Evolutionary conservation across 2,797 vertebrate species (phyloP).

Genomic region (Gouania willdenowi): DNA sequence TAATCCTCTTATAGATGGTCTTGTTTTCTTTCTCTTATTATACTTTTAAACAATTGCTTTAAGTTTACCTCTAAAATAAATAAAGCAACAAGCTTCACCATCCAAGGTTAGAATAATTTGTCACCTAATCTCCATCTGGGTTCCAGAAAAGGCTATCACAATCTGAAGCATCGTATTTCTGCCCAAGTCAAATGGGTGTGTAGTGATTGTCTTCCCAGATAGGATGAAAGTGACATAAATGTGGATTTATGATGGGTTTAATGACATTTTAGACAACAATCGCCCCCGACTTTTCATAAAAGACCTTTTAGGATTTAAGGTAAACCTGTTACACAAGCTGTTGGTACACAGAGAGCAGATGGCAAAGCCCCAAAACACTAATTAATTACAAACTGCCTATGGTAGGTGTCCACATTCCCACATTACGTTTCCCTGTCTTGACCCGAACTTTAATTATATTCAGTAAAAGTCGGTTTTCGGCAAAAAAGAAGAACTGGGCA

Average conservation of each 20-base stretch:
- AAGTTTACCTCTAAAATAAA: slow-evolving; percentile 25
- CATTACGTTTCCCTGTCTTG: slow-evolving; percentile 8
- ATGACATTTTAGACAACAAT: slow-evolving; percentile 22
- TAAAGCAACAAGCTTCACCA: slow-evolving; percentile 4
- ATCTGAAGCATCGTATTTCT: slow-evolving; percentile 1
- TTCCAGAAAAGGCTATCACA: slow-evolving; percentile 15
- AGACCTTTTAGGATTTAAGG: slow-evolving; percentile 24
- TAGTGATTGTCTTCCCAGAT: slow-evolving; percentile 15
- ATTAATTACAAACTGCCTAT: slow-evolving; percentile 37
- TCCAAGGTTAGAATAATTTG: slow-evolving; percentile 16
- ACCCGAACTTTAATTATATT: slow-evolving; percentile 22
- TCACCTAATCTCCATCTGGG: slow-evolving; percentile 11
- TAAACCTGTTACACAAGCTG: slow-evolving; percentile 18
- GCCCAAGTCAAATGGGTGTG: slow-evolving; percentile 2
- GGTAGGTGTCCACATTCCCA: slow-evolving; percentile 19
- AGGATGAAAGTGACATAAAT: slow-evolving; percentile 9
- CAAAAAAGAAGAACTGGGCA: slow-evolving; percentile 17
- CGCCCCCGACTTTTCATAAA: slow-evolving; percentile 3
- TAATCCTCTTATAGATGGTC: slow-evolving; percentile 48
- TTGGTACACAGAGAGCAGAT: slow-evolving; percentile 26
- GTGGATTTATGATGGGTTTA: slow-evolving; percentile 10
- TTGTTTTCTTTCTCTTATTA: slow-evolving; percentile 11
- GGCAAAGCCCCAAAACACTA: slow-evolving; percentile 26
- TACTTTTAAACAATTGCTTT: slow-evolving; percentile 18
- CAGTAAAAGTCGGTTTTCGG: not conserved